These are phyloP conservation scores for Lamellibrachia columna DNA, from an alignment of 2,888 invertebrate species.

Conservation along the genomic window DNA sequence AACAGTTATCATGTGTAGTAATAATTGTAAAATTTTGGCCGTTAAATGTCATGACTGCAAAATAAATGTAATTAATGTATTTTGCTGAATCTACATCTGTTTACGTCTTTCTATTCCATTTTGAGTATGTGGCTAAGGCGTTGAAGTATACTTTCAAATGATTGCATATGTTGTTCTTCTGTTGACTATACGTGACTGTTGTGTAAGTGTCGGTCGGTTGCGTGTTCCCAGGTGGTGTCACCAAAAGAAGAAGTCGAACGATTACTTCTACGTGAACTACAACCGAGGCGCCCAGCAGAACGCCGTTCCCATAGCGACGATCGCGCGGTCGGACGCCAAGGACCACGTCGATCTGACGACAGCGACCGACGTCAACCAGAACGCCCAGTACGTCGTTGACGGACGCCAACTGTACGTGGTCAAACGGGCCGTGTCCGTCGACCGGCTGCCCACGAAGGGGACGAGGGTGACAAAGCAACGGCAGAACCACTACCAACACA, in stretches of 20 bases:
- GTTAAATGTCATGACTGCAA: background rate
- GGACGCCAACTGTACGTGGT: background rate
- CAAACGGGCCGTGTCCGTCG: background rate
- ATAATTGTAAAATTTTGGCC: background rate
- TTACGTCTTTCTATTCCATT: too few species aligned
- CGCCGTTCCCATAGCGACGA: slow-evolving; percentile 1
- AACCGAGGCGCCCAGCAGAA: background rate
- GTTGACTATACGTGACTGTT: background rate
- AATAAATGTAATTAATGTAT: background rate
- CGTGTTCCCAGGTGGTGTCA: background rate
- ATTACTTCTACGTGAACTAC: background rate
- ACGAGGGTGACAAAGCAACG: background rate
- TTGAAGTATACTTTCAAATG: background rate
- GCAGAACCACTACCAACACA: background rate
- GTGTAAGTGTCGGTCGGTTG: background rate
- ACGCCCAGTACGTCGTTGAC: background rate
- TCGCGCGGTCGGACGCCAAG: background rate
- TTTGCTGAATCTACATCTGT: too few species aligned
- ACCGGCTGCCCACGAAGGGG: background rate
- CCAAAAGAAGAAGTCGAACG: background rate
- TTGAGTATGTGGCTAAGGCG: too few species aligned
- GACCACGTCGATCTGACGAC: slow-evolving; percentile 4
- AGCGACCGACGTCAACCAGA: background rate
- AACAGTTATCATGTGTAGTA: background rate
- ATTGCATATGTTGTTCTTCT: background rate